A percentile compares a stretch with the other conserved stretches of the same genome.
These are phyloP conservation scores for Delphinapterus leucas DNA, from an alignment of 2,113 vertebrate genomes.

Conservation along the genomic window DNA sequence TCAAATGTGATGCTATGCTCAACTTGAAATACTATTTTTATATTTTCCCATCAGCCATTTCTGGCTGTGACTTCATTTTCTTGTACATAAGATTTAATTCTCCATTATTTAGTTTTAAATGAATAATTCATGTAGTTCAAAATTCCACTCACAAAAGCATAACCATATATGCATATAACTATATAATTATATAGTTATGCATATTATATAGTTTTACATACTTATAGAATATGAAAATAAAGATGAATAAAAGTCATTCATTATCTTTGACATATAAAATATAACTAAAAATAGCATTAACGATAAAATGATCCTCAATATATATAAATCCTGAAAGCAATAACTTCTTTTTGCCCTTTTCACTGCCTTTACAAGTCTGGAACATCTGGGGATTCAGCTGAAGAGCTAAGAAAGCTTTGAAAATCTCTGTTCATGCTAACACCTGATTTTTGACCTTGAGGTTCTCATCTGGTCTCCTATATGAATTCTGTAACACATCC, in stretches of 20 bases:
- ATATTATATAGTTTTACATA: neutral
- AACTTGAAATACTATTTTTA: conserved; percentile 56
- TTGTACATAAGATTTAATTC: conserved; percentile 33
- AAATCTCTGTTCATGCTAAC: conserved; percentile 58
- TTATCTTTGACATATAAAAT: conserved; percentile 10
- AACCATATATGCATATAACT: neutral
- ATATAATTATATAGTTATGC: neutral
- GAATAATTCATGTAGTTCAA: conserved; percentile 55
- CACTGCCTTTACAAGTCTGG: neutral
- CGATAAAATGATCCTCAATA: conserved; percentile 24
- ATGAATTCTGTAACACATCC: conserved; percentile 1
- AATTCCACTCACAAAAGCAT: conserved; percentile 21
- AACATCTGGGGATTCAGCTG: conserved; percentile 62
- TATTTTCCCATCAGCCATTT: conserved; percentile 39
- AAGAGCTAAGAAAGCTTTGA: conserved; percentile 55
- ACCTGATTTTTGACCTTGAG: conserved; percentile 65
- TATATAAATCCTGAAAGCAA: conserved; percentile 10
- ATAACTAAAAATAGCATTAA: neutral
- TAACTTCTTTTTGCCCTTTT: conserved; percentile 43
- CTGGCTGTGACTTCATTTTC: neutral
- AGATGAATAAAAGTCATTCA: neutral
- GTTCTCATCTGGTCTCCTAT: conserved; percentile 39
- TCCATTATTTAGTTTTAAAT: conserved; percentile 39
- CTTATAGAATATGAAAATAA: conserved; percentile 15
- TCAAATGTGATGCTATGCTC: conserved; percentile 50